Conservation (phyloP, 2,797 vertebrate species). For the Pseudopleuronectes americanus region DNA sequence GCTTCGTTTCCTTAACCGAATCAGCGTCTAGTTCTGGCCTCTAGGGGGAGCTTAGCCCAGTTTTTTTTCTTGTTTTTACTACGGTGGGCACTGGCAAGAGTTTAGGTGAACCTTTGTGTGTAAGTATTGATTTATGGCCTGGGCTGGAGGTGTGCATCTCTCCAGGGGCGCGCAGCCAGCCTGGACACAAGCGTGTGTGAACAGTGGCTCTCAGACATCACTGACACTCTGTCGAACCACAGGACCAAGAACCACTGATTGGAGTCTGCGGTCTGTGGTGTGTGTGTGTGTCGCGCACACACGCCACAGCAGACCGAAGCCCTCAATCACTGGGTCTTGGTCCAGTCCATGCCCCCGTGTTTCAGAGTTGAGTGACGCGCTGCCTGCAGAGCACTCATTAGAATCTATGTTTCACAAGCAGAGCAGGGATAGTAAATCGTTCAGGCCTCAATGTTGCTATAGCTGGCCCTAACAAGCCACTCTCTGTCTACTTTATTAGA, state of each 20-base stretch:
- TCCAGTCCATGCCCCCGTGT: constrained; percentile 69
- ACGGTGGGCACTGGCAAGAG: constrained; percentile 68
- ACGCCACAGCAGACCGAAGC: constrained; percentile 67
- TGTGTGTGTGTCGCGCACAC: constrained; percentile 51
- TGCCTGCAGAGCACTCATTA: constrained; percentile 81
- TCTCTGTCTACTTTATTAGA: constrained; percentile 81
- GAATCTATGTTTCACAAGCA: constrained; percentile 86
- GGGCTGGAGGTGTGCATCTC: constrained; percentile 68
- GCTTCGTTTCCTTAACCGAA: constrained; percentile 78
- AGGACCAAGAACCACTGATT: constrained; percentile 78
- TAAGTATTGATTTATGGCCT: constrained; percentile 76
- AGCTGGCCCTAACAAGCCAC: constrained; percentile 82
- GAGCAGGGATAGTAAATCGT: constrained; percentile 84
- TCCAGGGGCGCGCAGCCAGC: constrained; percentile 67
- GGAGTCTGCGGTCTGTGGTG: constrained; percentile 76
- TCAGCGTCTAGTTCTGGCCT: constrained; percentile 70
- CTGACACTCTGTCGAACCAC: constrained; percentile 78
- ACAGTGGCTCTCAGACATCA: constrained; percentile 81
- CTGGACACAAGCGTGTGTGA: constrained; percentile 72
- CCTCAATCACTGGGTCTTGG: constrained; percentile 76
- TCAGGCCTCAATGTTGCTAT: constrained; percentile 80
- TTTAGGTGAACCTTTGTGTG: constrained; percentile 76
- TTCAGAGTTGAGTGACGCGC: constrained; percentile 72
- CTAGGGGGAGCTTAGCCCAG: constrained; percentile 77
- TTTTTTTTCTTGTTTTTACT: constrained; percentile 72